These are phyloP conservation scores for Saxidomus purpurata DNA, from an alignment of 1,140 invertebrate genomes.

Conservation along the genomic window DNA sequence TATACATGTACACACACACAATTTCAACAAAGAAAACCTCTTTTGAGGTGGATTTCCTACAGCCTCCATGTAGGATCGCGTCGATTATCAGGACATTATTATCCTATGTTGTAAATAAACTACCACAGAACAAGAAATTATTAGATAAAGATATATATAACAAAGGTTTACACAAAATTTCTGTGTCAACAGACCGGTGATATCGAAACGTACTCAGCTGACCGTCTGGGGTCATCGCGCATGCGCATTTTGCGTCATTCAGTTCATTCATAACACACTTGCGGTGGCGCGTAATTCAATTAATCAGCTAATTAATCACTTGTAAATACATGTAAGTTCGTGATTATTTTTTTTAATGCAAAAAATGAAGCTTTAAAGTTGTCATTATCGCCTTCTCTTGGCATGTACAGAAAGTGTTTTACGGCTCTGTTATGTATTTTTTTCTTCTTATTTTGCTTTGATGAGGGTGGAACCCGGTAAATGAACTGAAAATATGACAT, in stretches of 20 bases:
- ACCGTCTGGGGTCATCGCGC: slow-evolving; percentile 59
- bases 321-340: no score
- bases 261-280: slow-evolving; percentile 32
- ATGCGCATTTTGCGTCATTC: slow-evolving; percentile 56
- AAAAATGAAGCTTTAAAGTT: no score
- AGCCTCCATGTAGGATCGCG: slow-evolving; percentile 29
- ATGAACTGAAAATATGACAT: no score
- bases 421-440: no score
- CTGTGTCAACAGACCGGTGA: slow-evolving; percentile 49
- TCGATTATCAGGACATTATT: slow-evolving; percentile 49
- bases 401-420: no score
- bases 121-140: slow-evolving; percentile 18
- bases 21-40: slow-evolving; percentile 65
- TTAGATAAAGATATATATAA: slow-evolving; percentile 44
- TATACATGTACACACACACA: slow-evolving; percentile 44
- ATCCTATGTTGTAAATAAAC: slow-evolving; percentile 12
- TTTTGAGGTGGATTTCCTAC: slow-evolving; percentile 17
- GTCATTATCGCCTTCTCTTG: no score
- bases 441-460: no score
- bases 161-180: slow-evolving; percentile 44
- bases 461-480: no score
- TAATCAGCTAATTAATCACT: background rate
- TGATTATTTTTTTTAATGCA: no score
- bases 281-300: slow-evolving; percentile 9
- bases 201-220: slow-evolving; percentile 65